Base-by-base conservation (phyloP, 2,113 vertebrate species). In the Salvelinus alpinus region DNA sequence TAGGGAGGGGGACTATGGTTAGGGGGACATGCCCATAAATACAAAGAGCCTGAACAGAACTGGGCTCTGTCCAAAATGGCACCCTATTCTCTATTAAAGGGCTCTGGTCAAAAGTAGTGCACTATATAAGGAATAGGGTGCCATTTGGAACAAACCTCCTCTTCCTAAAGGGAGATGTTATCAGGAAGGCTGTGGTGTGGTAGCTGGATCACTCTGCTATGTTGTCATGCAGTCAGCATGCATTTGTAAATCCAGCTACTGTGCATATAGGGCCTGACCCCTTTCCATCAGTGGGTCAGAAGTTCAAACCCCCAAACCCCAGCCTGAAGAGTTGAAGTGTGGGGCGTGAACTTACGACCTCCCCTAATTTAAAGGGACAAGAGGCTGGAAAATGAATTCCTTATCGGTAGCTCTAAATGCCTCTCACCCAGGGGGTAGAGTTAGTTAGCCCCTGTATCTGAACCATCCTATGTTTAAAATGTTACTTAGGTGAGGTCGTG, bases 171-270 rank as follows among this genome's bases (percentile, higher is more conserved):
- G 68, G 68, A 89, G 90, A 92, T 90, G 81, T 87, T 92, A 90
- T 91, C 90, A 82, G 77, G 73, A 73, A 80, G 57, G 73, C 25
- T 29, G 25, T 29, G 64, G 64, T 66, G 7, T 34, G 83, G 80
- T 78, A n/a, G 75, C 51, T 11, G 38, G 38, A 11, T 5, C 51
- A 86, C 86, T 92, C 81, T 83, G 85, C 91, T 92, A 82, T 88
- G 87, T 88, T 87, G 85, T 88, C 87, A 74, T 79, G 78, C 77
- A 88, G 87, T 91, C 88, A 82, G 90, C 88, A 86, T 90, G 87
- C 87, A 84, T 88, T 90, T 89, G 91, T 92, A 92, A 93, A 93
- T 90, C 86, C 77, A 81, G 88, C 90, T 90, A 88, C 92, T 92
- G 87, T 91, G 90, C 88, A 84, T 76, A 57, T 70, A 84, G 74